These are phyloP conservation scores for Acleris cristana DNA, from an alignment of 2,888 invertebrate species.

Conservation along the genomic window DNA sequence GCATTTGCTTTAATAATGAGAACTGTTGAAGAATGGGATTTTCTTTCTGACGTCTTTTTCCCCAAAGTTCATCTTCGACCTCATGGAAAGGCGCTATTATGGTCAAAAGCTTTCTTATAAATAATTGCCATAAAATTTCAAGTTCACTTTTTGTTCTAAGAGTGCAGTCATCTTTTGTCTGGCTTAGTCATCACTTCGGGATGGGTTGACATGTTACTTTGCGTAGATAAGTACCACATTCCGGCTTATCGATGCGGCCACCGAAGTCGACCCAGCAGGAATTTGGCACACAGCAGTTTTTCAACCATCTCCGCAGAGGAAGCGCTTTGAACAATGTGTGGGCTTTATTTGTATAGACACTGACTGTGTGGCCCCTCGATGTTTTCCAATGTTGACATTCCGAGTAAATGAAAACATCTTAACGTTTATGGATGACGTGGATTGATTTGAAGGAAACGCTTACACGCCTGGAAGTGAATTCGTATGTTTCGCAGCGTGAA, in stretches of 20 bases:
- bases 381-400: slow-evolving; percentile 58
- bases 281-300: slow-evolving; percentile 47
- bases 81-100: too few species aligned
- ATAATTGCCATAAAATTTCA: too few species aligned
- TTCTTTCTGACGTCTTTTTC: too few species aligned
- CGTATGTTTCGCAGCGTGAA: slow-evolving; percentile 79
- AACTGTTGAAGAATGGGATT: too few species aligned
- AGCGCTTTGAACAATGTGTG: slow-evolving; percentile 44
- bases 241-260: slow-evolving; percentile 47
- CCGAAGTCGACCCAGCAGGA: slow-evolving; percentile 45
- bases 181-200: slow-evolving; percentile 9
- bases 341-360: slow-evolving; percentile 51
- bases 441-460: slow-evolving; percentile 70
- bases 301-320: slow-evolving; percentile 41
- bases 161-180: slow-evolving; percentile 2
- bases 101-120: too few species aligned
- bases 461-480: slow-evolving; percentile 74
- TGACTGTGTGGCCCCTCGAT: slow-evolving; percentile 55
- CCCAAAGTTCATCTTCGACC: too few species aligned
- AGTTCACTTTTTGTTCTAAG: too few species aligned
- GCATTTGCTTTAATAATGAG: too few species aligned
- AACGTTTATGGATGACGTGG: slow-evolving; percentile 56
- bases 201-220: slow-evolving; percentile 42
- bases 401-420: slow-evolving; percentile 55
- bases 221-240: slow-evolving; percentile 34